These are phyloP conservation scores for Thecocarcelia acutangulata DNA, from an alignment of 2,888 invertebrate species.

Conservation along the genomic window DNA sequence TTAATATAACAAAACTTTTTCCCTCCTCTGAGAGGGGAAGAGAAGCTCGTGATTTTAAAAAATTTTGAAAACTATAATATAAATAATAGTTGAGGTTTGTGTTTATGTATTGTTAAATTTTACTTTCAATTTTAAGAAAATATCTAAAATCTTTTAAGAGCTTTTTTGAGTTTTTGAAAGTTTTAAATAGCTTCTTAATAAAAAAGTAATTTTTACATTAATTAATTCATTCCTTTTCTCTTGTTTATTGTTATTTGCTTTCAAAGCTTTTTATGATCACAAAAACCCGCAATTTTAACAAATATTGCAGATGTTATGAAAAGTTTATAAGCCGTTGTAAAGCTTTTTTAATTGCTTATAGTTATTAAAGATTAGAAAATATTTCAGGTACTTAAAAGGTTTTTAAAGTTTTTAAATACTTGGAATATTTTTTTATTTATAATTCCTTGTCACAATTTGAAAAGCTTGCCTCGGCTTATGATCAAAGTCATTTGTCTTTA, in stretches of 20 bases:
- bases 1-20: conserved; percentile 50
- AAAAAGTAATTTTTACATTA: no score
- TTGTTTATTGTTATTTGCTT: no score
- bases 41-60: conserved; percentile 37
- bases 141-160: no score
- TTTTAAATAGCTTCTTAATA: no score
- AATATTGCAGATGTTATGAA: conserved; percentile 48
- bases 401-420: not conserved
- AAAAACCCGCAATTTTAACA: conserved; percentile 41
- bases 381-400: conserved; percentile 8
- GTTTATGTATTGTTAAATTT: no score
- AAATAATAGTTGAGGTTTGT: not conserved
- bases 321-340: conserved; percentile 11
- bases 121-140: no score
- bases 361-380: conserved; percentile 26
- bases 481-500: conserved; percentile 34
- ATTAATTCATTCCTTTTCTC: no score
- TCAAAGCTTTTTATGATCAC: no score
- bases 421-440: not conserved
- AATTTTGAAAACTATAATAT: conserved; percentile 51
- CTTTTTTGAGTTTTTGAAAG: no score
- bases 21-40: not conserved
- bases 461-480: conserved; percentile 8
- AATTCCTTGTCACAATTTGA: conserved; percentile 21
- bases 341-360: not conserved